Evolutionary conservation across 2,113 vertebrate species (phyloP).

Genomic region (Capreolus pygargus): DNA sequence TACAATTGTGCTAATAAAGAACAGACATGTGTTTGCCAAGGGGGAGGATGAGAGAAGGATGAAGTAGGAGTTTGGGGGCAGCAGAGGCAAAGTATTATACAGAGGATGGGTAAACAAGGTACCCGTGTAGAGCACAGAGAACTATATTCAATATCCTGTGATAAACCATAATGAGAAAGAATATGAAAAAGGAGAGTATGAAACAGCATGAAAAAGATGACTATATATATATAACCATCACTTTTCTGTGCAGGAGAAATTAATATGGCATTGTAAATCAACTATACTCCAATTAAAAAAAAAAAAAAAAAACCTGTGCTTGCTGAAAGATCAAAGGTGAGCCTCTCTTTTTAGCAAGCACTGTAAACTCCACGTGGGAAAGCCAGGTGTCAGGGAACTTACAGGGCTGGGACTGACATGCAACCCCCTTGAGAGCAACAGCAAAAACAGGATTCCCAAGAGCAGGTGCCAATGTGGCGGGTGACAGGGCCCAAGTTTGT

Average conservation of each 20-base stretch:
- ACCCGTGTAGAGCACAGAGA: neutral
- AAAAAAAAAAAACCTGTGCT: neutral
- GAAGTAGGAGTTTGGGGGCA: neutral
- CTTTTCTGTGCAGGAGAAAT: neutral
- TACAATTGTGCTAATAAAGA: neutral
- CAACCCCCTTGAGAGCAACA: too few species aligned
- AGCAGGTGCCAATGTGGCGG: rapidly evolving
- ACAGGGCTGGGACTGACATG: rapidly evolving
- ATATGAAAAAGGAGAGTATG: neutral
- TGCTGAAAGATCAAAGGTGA: rapidly evolving
- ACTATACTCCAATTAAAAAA: neutral
- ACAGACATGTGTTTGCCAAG: neutral
- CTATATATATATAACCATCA: neutral
- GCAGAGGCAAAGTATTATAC: neutral
- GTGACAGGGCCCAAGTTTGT: neutral
- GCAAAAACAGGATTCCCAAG: neutral
- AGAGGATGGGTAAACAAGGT: neutral
- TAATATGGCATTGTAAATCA: neutral
- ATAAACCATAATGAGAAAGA: neutral
- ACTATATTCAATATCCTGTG: neutral
- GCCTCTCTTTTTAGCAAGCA: neutral
- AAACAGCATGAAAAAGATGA: neutral
- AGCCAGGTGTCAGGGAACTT: rapidly evolving
- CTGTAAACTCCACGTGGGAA: neutral
- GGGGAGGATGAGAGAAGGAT: neutral